These are phyloP conservation scores for Apotomis capreana DNA, from an alignment of 2,888 invertebrate genomes.

Conservation along the genomic window DNA sequence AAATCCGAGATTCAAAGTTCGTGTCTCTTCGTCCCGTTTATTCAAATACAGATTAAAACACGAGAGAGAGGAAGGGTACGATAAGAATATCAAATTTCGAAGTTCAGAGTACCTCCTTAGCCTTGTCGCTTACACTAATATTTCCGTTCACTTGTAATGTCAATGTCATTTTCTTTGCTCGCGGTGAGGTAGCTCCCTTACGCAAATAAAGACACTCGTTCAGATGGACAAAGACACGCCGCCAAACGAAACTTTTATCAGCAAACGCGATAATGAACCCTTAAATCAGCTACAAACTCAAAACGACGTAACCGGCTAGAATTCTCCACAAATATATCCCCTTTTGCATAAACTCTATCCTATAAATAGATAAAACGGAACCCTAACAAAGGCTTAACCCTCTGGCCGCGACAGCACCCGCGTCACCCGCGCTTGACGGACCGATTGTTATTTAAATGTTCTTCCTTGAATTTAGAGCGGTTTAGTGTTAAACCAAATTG, in stretches of 20 bases:
- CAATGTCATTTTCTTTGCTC: too few species aligned
- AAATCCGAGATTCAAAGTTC: too few species aligned
- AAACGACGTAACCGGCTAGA: conserved; percentile 4
- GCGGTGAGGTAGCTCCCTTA: too few species aligned
- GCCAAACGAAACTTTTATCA: conserved; percentile 3
- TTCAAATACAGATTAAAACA: too few species aligned
- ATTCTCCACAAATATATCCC: conserved; percentile 9
- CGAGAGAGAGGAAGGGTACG: too few species aligned
- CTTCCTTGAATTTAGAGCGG: conserved; percentile 60
- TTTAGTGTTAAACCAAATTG: conserved; percentile 48
- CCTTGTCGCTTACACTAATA: too few species aligned
- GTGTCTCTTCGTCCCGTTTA: too few species aligned
- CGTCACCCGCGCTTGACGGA: conserved; percentile 54
- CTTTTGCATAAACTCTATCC: conserved; percentile 10
- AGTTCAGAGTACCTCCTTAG: too few species aligned
- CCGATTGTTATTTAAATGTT: conserved; percentile 68
- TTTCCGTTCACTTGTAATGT: too few species aligned
- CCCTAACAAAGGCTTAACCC: conserved; percentile 42
- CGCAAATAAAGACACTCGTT: not conserved
- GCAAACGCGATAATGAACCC: conserved; percentile 25
- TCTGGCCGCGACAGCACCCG: conserved; percentile 52
- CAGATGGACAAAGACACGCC: not conserved
- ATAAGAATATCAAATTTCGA: too few species aligned
- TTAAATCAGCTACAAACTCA: not conserved
- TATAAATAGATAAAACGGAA: conserved; percentile 39